phyloP scores from a whole-genome alignment of 37 sponge, comb jelly and placozoan species.

The Corticium candelabrum region DNA sequence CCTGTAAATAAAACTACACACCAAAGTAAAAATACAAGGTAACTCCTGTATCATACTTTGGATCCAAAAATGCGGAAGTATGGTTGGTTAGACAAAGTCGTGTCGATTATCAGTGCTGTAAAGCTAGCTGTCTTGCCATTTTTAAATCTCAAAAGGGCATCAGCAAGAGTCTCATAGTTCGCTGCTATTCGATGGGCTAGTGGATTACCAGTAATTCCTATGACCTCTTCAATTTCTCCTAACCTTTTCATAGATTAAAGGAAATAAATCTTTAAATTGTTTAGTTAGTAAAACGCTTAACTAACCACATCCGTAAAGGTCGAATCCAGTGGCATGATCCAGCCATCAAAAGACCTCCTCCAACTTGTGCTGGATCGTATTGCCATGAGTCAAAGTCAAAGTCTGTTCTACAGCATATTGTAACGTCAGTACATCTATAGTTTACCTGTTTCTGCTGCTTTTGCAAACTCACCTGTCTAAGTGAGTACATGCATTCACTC shows the following conservation, averaged over 20 bases:
- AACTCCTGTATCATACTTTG: conserved; percentile 8
- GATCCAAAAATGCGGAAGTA: conserved; percentile 47
- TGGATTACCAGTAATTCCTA: conserved; percentile 11
- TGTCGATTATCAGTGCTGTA: conserved; percentile 10
- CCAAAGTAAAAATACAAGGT: neutral
- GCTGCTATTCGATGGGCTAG: neutral
- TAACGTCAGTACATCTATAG: too few species aligned
- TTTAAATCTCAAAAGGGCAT: conserved; percentile 27
- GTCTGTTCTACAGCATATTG: neutral
- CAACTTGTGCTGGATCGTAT: conserved; percentile 14
- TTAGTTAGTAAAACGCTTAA: neutral
- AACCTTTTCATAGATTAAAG: neutral
- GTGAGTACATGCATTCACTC: neutral
- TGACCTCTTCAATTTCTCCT: conserved; percentile 2
- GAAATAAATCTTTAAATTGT: neutral
- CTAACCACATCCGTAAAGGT: conserved; percentile 17
- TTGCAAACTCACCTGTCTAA: neutral
- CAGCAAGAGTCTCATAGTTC: conserved; percentile 19
- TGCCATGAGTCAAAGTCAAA: conserved; percentile 28
- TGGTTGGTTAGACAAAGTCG: conserved; percentile 25
- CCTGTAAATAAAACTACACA: conserved; percentile 18
- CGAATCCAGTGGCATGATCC: conserved; percentile 14
- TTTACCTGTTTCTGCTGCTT: neutral
- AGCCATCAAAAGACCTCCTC: conserved; percentile 43
- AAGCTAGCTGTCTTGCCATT: conserved; percentile 19